Evolutionary conservation across 2,888 invertebrate genomes (phyloP).

Genomic region (Nasonovia ribisnigri): DNA sequence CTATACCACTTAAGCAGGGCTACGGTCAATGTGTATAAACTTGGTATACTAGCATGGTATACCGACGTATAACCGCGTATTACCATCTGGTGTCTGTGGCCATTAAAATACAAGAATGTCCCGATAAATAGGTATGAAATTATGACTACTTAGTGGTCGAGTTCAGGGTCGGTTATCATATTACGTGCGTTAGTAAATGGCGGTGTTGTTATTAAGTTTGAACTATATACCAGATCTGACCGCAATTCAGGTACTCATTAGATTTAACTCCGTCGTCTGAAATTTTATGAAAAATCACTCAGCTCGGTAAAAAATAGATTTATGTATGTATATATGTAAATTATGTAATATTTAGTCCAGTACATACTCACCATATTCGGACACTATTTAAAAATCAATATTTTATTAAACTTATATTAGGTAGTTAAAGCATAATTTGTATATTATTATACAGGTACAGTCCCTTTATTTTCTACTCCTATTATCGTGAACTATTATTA

Average conservation of each 20-base stretch:
- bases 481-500: not conserved
- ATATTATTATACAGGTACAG: no score
- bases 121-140: not conserved
- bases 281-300: no score
- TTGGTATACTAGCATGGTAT: not conserved
- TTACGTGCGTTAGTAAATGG: not conserved
- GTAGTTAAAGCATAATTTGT: no score
- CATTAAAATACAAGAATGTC: not conserved
- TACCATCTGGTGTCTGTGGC: not conserved
- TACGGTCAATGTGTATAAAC: not conserved
- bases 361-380: not conserved
- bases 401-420: not conserved
- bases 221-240: not conserved
- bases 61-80: not conserved
- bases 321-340: no score
- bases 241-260: not conserved
- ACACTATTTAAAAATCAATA: not conserved
- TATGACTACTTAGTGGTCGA: not conserved
- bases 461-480: not conserved
- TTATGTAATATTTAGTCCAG: not conserved
- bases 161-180: constrained; percentile 12
- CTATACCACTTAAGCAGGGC: no score
- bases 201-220: not conserved
- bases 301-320: not conserved
- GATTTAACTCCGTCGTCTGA: no score